A percentile compares a stretch with the other conserved stretches of the same genome.
Evolutionary conservation across 2,113 vertebrate species (phyloP).

Genomic region (Heteronetta atricapilla): DNA sequence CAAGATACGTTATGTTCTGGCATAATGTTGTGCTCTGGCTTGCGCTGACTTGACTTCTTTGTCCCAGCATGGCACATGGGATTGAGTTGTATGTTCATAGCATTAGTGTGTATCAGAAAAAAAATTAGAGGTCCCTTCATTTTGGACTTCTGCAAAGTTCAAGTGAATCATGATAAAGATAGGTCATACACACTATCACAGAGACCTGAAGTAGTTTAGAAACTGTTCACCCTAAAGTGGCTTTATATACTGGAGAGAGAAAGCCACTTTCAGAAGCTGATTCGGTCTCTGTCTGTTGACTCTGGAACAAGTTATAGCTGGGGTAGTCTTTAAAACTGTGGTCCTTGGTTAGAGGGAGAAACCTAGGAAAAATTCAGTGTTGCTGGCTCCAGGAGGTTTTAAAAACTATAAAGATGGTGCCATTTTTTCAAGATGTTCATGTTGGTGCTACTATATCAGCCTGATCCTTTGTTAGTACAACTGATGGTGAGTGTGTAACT

Average conservation of each 20-base stretch:
- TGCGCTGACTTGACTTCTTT: neutral
- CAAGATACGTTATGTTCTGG: neutral
- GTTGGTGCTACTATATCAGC: rapidly evolving
- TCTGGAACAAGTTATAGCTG: neutral
- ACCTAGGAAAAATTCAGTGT: neutral
- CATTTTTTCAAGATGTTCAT: neutral
- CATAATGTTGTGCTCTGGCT: neutral
- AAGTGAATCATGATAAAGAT: neutral
- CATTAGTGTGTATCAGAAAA: neutral
- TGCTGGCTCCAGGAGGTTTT: neutral
- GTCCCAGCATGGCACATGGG: neutral
- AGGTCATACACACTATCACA: neutral
- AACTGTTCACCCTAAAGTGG: neutral
- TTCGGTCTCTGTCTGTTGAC: neutral
- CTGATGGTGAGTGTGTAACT: neutral
- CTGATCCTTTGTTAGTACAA: neutral
- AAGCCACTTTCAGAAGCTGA: neutral
- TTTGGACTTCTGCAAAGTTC: neutral
- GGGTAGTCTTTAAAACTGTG: neutral
- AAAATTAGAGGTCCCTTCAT: neutral
- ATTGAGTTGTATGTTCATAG: neutral
- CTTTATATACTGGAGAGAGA: neutral
- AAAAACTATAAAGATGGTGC: neutral
- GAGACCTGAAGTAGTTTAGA: neutral
- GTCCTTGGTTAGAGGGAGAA: neutral